Conservation (phyloP, 2,888 invertebrate genomes). For the Cheilosia urbana region DNA sequence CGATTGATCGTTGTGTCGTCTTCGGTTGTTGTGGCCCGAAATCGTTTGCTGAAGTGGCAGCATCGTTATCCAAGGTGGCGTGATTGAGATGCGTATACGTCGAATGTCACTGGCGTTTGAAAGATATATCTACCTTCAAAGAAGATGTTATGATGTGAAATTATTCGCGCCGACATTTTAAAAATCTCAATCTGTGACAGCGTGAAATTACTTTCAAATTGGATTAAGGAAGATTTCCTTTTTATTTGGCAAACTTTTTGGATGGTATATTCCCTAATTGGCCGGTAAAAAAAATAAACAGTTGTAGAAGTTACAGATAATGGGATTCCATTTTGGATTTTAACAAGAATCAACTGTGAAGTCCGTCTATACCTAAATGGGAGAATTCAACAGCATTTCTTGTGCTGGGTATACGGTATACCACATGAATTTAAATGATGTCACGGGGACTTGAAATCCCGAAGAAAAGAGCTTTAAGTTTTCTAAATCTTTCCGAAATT, state of each 20-base stretch:
- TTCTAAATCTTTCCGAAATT: no score
- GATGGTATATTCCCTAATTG: background rate
- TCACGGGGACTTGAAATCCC: no score
- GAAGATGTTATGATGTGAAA: conserved; percentile 57
- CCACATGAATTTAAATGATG: no score
- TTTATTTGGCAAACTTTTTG: background rate
- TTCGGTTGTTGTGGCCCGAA: conserved; percentile 21
- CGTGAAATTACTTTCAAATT: conserved; percentile 62
- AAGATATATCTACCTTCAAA: background rate
- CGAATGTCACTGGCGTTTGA: background rate
- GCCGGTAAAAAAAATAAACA: background rate
- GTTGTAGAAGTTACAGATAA: background rate
- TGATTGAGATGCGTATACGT: conserved; percentile 49
- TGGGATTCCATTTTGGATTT: background rate
- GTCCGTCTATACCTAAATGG: no score
- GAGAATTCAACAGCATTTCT: no score
- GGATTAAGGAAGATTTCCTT: conserved; percentile 40
- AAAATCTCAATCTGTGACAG: conserved; percentile 12
- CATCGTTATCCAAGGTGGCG: conserved; percentile 34
- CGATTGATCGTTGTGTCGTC: conserved; percentile 47
- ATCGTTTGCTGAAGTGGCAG: conserved; percentile 24
- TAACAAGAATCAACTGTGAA: background rate
- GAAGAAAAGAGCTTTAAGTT: no score
- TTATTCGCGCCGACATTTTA: conserved; percentile 52
- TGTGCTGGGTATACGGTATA: no score